These are phyloP conservation scores for Muraenolepis orangiensis DNA, from an alignment of 2,797 vertebrate genomes.

Conservation along the genomic window DNA sequence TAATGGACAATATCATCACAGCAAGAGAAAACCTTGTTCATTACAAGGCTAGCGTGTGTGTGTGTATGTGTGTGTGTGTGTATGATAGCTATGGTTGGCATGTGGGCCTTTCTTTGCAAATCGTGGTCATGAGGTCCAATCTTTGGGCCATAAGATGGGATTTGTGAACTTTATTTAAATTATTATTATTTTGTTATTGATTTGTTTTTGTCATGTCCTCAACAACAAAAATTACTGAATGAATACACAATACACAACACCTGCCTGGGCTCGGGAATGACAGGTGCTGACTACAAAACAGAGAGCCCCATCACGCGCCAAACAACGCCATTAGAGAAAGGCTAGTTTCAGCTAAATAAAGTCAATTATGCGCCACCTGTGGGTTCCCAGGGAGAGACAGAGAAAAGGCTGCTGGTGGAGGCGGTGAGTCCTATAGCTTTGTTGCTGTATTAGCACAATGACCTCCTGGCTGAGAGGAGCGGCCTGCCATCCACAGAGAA, in stretches of 20 bases:
- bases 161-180: too few relatives aligned
- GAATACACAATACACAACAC: not conserved
- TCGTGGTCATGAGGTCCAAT: too few relatives aligned
- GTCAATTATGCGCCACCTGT: not conserved
- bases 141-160: too few relatives aligned
- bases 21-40: slow-evolving; percentile 5
- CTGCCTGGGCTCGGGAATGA: not conserved
- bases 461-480: not conserved
- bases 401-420: not conserved
- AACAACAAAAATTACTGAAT: not conserved
- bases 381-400: not conserved
- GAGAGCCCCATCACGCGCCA: slow-evolving; percentile 6
- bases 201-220: not conserved
- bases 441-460: slow-evolving; percentile 1
- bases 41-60: not conserved
- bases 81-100: too few relatives aligned
- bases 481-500: not conserved
- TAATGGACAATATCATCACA: slow-evolving; percentile 13
- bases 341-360: not conserved
- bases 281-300: not conserved
- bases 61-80: not conserved
- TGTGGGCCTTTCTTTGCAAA: not conserved
- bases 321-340: slow-evolving; percentile 16
- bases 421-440: not conserved
- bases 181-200: too few relatives aligned